Conservation (phyloP, 2,113 vertebrate species). For the Anolis sagrei region DNA sequence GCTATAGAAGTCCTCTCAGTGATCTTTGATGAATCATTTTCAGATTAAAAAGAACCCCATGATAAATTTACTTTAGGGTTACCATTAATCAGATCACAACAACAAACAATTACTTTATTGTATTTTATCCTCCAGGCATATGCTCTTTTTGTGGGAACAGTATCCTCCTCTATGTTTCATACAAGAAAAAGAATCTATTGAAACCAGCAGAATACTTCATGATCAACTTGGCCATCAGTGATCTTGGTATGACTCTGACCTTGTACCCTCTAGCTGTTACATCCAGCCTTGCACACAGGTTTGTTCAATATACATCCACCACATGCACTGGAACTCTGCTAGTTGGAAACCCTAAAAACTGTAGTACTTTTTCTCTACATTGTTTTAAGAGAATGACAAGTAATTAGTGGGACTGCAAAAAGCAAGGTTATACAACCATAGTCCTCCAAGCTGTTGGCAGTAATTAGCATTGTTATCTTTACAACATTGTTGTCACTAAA, state of each 20-base stretch:
- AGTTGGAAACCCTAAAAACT: not conserved
- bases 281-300: constrained; percentile 85
- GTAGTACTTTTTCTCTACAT: not conserved
- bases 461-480: not conserved
- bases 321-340: constrained; percentile 7
- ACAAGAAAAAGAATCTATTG: constrained; percentile 79
- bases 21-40: too few relatives aligned
- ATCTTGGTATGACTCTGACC: constrained; percentile 83
- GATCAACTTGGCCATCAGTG: constrained; percentile 82
- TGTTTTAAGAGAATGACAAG: not conserved
- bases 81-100: too few relatives aligned
- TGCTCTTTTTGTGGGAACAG: constrained; percentile 81
- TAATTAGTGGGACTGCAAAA: not conserved
- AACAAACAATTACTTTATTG: not conserved
- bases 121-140: constrained; percentile 68
- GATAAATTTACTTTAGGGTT: too few relatives aligned
- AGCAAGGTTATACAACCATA: not conserved
- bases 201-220: constrained; percentile 85
- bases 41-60: too few relatives aligned
- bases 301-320: constrained; percentile 30
- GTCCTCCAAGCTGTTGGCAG: not conserved
- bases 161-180: constrained; percentile 78
- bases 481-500: not conserved
- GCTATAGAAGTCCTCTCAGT: too few relatives aligned
- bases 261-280: constrained; percentile 82